Evolutionary conservation across 53 echinoderm and acorn worm genomes (phyloP).

Genomic region (Patiria pectinifera): DNA sequence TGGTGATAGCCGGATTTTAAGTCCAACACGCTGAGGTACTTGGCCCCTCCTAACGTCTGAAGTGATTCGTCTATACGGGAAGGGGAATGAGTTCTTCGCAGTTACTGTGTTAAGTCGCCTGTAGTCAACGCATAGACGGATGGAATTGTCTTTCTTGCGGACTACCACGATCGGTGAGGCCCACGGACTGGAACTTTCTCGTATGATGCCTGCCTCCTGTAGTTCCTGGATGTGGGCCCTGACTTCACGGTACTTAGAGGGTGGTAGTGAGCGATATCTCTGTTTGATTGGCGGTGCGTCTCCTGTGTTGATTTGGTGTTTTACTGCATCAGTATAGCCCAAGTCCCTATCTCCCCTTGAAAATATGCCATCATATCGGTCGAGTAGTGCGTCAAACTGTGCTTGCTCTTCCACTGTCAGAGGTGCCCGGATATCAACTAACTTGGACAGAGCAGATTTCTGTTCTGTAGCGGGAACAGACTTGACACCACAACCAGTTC

Average conservation of each 20-base stretch:
- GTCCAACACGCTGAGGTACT: too few relatives aligned
- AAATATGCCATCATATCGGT: not conserved
- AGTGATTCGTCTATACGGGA: too few relatives aligned
- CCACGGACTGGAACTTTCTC: too few relatives aligned
- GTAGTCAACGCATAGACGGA: too few relatives aligned
- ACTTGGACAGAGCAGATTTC: not conserved
- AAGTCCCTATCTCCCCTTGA: too few relatives aligned
- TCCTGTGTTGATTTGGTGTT: not conserved
- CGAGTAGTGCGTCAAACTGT: not conserved
- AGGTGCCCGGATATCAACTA: not conserved
- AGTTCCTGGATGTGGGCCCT: not conserved
- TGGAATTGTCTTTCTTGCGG: too few relatives aligned
- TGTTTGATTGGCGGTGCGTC: not conserved
- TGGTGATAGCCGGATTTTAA: constrained; percentile 47
- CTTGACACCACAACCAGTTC: too few relatives aligned
- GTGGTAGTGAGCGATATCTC: not conserved
- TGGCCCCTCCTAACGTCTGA: too few relatives aligned
- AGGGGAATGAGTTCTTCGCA: too few relatives aligned
- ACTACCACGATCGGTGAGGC: too few relatives aligned
- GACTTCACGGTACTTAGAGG: not conserved
- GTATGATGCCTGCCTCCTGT: not conserved
- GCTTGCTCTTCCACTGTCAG: constrained; percentile 2
- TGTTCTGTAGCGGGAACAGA: too few relatives aligned
- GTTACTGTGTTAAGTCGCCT: too few relatives aligned
- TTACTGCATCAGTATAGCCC: not conserved